Evolutionary conservation across 2,888 invertebrate species (phyloP), one percentile per base, ranked within the genome.

Genomic region (Scaptomyza cyrtandrae): DNA sequence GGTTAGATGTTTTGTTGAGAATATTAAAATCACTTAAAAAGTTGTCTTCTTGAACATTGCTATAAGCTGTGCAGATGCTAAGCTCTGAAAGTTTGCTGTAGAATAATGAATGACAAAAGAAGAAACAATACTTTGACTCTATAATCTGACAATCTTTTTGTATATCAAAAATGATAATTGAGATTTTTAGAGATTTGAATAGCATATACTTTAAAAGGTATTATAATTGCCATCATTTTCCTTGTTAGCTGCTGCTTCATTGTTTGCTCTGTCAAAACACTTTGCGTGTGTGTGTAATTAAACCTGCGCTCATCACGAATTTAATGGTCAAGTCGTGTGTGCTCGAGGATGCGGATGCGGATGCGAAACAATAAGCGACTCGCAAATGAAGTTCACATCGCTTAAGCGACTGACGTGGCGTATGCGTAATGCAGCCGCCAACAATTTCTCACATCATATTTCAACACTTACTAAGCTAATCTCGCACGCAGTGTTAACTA

Each of bases 251-350:
- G 5, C 5, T 14, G 16, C n/a, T 14, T 52, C 14, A 53, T 61
- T 66, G 56, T 39, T 58, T 46, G 29, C 29, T 7, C 44, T 29
- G 14, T 50, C 37, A 57, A 48, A 56, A 55, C 55, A 43, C 46
- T 57, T 63, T 65, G 68, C 57, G 45, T 76, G 77, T 64, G 72
- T 74, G 67, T 71, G 72, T 72, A 85, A 83, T 87, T 87, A 83
- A 74, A 79, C 77, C 64, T 57, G 52, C 46, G 53, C 69, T 64
- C 66, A 82, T 78, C 69, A 68, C 62, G 66, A 73, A 66, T 81
- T 83, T 83, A 79, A 85, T 68, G 82, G 67, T 69, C 78, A 84
- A 86, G 58, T 35, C 4, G 56, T 16, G 31, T 31, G 43, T 53
- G 62, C 24, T 7, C 14, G 4, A 7, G 13, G 9, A 27, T 11